Evolutionary conservation across 2,113 vertebrate species (phyloP).

Genomic region (Progne subis): DNA sequence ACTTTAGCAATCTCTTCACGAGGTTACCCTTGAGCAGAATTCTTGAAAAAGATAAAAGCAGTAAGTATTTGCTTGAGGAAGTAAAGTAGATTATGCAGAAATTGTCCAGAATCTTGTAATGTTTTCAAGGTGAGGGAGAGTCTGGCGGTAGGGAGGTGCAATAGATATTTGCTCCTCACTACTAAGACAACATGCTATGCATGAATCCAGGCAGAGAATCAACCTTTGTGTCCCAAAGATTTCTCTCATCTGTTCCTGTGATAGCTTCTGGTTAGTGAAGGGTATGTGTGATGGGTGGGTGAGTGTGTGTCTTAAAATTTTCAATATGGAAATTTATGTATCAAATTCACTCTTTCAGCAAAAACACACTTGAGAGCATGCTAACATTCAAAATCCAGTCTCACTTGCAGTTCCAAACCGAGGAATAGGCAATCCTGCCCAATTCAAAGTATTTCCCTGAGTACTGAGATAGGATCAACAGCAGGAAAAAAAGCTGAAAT

Average conservation of each 20-base stretch:
- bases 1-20: not conserved
- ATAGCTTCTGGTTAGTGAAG: not conserved
- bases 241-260: not conserved
- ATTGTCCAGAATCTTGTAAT: not conserved
- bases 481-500: not conserved
- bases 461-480: not conserved
- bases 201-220: not conserved
- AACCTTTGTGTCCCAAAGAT: not conserved
- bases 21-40: not conserved
- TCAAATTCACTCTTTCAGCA: not conserved
- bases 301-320: not conserved
- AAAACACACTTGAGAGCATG: not conserved
- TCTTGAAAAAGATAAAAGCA: not conserved
- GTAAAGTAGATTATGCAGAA: not conserved
- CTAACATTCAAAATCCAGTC: not conserved
- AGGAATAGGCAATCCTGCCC: not conserved
- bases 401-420: not conserved
- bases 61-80: not conserved
- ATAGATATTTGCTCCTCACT: not conserved
- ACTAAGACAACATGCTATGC: not conserved
- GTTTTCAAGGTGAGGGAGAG: not conserved
- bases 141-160: no score
- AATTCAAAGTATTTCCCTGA: not conserved
- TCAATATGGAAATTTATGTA: not conserved
- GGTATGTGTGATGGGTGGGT: no score